phyloP scores from a whole-genome alignment of 2,888 invertebrate genomes.

The Drosophila peninsularis region DNA sequence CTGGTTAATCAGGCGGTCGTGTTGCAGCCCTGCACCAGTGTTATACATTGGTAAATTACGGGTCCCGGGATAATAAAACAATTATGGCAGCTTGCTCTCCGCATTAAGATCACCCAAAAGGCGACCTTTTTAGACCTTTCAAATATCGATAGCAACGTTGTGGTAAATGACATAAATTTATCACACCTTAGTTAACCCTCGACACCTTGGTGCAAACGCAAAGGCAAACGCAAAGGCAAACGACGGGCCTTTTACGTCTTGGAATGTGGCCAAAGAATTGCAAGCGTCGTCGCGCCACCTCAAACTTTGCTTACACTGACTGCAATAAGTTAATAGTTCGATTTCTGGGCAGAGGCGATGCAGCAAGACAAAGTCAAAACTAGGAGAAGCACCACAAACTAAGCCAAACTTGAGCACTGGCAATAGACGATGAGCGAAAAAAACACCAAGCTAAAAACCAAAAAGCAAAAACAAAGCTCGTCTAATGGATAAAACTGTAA shows the following conservation, averaged over 20 bases:
- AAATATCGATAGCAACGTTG: constrained; percentile 53
- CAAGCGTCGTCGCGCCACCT: constrained; percentile 56
- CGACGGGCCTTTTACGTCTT: constrained; percentile 43
- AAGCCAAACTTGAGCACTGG: constrained; percentile 39
- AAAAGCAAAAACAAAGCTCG: constrained; percentile 55
- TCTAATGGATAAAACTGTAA: constrained; percentile 64
- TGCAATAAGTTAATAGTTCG: constrained; percentile 81
- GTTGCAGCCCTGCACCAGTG: constrained; percentile 24
- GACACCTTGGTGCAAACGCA: constrained; percentile 68
- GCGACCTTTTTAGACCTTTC: constrained; percentile 51
- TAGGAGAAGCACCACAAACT: constrained; percentile 72
- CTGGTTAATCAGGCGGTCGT: background rate
- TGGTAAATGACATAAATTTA: constrained; percentile 69
- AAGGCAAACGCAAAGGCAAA: constrained; percentile 22
- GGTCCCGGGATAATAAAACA: constrained; percentile 68
- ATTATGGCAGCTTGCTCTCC: constrained; percentile 67
- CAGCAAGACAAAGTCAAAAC: constrained; percentile 35
- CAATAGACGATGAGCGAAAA: constrained; percentile 17
- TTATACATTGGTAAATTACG: constrained; percentile 27
- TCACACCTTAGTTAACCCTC: constrained; percentile 81
- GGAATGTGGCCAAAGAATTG: constrained; percentile 67
- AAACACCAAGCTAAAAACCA: background rate
- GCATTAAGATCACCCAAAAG: constrained; percentile 38
- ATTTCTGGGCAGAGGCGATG: constrained; percentile 51
- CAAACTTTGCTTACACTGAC: constrained; percentile 61